phyloP scores from a whole-genome alignment of 2,797 vertebrate genomes.

The Sphaeramia orbicularis region DNA sequence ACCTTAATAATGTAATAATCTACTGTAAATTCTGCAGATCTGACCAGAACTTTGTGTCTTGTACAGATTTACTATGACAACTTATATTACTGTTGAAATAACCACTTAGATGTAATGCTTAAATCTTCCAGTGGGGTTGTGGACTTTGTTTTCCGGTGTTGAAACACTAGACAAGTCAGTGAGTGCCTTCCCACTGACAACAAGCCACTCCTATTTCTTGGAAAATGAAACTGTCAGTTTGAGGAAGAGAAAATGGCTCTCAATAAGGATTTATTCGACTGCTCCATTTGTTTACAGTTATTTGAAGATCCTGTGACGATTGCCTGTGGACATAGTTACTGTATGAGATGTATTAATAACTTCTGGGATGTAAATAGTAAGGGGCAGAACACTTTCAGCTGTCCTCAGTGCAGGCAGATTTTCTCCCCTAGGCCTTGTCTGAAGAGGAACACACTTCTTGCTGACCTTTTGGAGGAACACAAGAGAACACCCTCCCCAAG shows the following conservation, averaged over 20 bases:
- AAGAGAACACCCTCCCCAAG: background rate
- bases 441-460: conserved; percentile 61
- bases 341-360: conserved; percentile 55
- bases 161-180: background rate
- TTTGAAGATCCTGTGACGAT: conserved; percentile 65
- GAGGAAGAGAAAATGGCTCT: conserved; percentile 48
- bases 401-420: conserved; percentile 64
- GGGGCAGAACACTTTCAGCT: conserved; percentile 36
- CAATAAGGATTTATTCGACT: conserved; percentile 35
- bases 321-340: conserved; percentile 69
- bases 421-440: conserved; percentile 54
- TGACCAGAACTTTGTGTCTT: no score
- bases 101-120: no score
- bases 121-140: no score
- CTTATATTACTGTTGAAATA: no score
- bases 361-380: conserved; percentile 50
- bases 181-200: conserved; percentile 14
- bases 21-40: no score
- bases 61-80: background rate
- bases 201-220: conserved; percentile 26
- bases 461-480: conserved; percentile 54
- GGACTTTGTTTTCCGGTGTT: background rate
- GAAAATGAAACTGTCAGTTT: conserved; percentile 28
- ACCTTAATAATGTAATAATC: no score
- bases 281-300: conserved; percentile 60